Evolutionary conservation across 2,113 vertebrate species (phyloP), one percentile per base, ranked within the genome.

Genomic region (Alaudala cheleensis): DNA sequence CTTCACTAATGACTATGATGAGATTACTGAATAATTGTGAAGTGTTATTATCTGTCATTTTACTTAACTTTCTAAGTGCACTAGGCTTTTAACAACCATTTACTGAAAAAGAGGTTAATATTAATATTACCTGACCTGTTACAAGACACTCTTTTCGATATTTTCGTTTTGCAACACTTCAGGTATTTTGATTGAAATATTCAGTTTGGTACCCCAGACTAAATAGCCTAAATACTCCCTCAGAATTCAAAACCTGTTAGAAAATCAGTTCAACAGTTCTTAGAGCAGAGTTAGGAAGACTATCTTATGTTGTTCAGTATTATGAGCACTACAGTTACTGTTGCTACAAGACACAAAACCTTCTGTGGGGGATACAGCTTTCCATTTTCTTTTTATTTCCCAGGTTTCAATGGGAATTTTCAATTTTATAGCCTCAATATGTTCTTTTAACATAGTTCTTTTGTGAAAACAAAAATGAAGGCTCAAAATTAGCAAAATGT

Each of bases 251-350:
- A 61, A 37, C 3, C 4, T 60, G 20, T 3, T 65, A 15, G 64
- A 57, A 91, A 93, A 45, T 6, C 6, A 44, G 21, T 65, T 81
- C 13, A 53, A 5, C 2, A 9, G 28, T 39, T 84, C 12, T 44
- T 50, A 58, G 8, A 29, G 50, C 8, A 69, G 16, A 84, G 3
- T 14, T 67, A 85, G 19, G 7, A 50, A 58, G 9, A 25, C 1
- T 31, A 19, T 2, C 0, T 1, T 44, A 3, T 66, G 58, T 57
- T 69, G 9, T 22, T 4, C 11, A 25, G 3, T 50, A 7, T 23
- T 76, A 10, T 6, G 45, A 71, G 5, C 12, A 4, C 8, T 57
- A 4, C 7, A 80, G 5, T 49, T 50, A 14, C 7, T 77, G 5
- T 3, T 73, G 12, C 39, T 83, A 12, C 11, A 39, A 50, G 8